Percentiles rank a stretch among this genome's conserved stretches.
These are phyloP conservation scores for Etheostoma cragini DNA, from an alignment of 2,113 vertebrate species.

Conservation along the genomic window DNA sequence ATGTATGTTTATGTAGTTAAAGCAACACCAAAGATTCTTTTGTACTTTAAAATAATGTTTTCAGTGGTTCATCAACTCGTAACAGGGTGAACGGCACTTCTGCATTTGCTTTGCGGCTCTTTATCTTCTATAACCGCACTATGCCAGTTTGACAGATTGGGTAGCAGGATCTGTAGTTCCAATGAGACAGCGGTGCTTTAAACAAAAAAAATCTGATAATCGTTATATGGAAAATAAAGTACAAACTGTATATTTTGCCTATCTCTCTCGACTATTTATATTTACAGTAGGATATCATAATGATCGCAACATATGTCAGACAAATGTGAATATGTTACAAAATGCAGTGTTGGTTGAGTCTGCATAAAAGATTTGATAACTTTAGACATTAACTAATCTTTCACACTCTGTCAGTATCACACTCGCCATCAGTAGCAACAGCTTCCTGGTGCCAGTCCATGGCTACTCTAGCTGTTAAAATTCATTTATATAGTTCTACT, in stretches of 20 bases:
- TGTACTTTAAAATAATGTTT: too few relatives aligned
- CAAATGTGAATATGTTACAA: not conserved
- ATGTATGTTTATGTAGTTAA: not conserved
- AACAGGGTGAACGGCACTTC: too few relatives aligned
- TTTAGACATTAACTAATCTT: not conserved
- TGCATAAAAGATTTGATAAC: slow-evolving; percentile 1
- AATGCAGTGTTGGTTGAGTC: not conserved
- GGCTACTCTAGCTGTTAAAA: not conserved
- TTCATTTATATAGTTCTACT: not conserved
- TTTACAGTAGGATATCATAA: not conserved
- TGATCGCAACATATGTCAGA: not conserved
- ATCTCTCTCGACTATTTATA: not conserved
- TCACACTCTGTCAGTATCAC: not conserved
- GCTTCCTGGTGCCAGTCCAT: not conserved
- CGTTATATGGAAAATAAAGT: not conserved
- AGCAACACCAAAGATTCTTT: too few relatives aligned
- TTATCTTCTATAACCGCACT: too few relatives aligned
- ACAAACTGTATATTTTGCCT: not conserved
- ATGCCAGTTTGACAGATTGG: too few relatives aligned
- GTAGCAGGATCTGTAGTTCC: too few relatives aligned
- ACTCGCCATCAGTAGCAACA: not conserved
- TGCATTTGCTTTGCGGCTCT: too few relatives aligned
- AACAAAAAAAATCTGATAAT: not conserved
- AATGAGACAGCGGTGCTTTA: too few relatives aligned
- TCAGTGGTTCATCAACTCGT: too few relatives aligned